These are phyloP conservation scores for Loriculus beryllinus DNA, from an alignment of 2,797 vertebrate genomes.

Conservation along the genomic window DNA sequence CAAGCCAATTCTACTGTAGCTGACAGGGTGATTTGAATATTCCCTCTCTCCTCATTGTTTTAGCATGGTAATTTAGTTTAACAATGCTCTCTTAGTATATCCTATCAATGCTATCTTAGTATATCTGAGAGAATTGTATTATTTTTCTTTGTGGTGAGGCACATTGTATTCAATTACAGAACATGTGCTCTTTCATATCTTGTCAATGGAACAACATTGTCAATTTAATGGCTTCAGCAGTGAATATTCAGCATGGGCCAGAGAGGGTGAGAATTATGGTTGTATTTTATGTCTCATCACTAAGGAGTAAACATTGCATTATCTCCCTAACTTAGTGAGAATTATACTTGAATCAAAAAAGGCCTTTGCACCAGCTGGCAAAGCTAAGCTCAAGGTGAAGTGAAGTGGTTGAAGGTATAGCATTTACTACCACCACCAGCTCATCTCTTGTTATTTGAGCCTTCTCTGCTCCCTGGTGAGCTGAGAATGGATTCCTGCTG, in stretches of 20 bases:
- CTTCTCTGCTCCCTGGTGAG: background rate
- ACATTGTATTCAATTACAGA: background rate
- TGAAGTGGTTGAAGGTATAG: background rate
- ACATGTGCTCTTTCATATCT: background rate
- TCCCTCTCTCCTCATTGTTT: conserved; percentile 1
- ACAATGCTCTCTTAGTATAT: background rate
- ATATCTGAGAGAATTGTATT: background rate
- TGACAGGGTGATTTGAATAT: background rate
- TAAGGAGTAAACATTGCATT: background rate
- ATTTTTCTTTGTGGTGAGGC: background rate
- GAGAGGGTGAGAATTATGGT: background rate
- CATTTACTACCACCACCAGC: background rate
- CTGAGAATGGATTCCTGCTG: background rate
- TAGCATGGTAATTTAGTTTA: background rate
- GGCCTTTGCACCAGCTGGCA: background rate
- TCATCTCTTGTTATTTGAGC: rapidly evolving
- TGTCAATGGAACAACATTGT: background rate
- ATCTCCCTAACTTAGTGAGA: background rate
- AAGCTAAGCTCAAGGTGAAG: background rate
- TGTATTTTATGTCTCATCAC: background rate
- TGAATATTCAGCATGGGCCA: background rate
- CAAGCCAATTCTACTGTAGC: background rate
- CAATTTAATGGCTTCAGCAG: background rate
- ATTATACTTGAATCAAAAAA: background rate
- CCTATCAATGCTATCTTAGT: too few species aligned